Evolutionary conservation across 2,888 invertebrate genomes (phyloP).

Genomic region (Rhimphoctona megacephalus): DNA sequence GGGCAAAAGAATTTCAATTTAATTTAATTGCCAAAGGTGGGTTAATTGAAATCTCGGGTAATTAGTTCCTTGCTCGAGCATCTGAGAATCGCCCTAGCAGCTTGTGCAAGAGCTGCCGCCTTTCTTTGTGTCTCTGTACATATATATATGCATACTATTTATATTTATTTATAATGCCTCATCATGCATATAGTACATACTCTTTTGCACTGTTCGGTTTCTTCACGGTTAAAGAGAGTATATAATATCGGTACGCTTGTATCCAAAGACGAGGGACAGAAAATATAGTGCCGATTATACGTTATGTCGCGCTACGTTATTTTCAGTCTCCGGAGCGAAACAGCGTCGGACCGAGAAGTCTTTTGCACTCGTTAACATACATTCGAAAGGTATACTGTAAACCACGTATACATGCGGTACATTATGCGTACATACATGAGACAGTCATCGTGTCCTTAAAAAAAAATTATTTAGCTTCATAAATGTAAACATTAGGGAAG

Average conservation of each 20-base stretch:
- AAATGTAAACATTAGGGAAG: not conserved
- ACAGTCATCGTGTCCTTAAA: too few species aligned
- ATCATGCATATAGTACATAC: conserved; percentile 47
- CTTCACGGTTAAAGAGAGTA: conserved; percentile 59
- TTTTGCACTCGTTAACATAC: conserved; percentile 72
- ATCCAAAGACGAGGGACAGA: conserved; percentile 55
- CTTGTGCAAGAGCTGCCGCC: conserved; percentile 52
- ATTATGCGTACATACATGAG: not conserved
- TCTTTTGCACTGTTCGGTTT: conserved; percentile 47
- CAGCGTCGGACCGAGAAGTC: conserved; percentile 50
- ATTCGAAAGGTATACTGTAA: conserved; percentile 59
- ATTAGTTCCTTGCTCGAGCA: conserved; percentile 72
- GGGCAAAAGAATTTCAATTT: conserved; percentile 75
- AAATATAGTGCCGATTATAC: conserved; percentile 65
- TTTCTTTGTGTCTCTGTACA: conserved; percentile 2
- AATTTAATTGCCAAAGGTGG: conserved; percentile 78
- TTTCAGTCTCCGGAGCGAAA: conserved; percentile 61
- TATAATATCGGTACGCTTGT: conserved; percentile 35
- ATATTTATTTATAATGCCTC: conserved; percentile 46
- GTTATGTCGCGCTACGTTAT: conserved; percentile 68
- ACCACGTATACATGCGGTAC: conserved; percentile 13
- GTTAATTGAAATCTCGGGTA: conserved; percentile 78
- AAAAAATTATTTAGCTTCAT: not conserved
- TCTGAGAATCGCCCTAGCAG: conserved; percentile 27
- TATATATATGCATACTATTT: conserved; percentile 27